Conservation (phyloP, 2,888 invertebrate species). For the Ecliptopera silaceata region DNA sequence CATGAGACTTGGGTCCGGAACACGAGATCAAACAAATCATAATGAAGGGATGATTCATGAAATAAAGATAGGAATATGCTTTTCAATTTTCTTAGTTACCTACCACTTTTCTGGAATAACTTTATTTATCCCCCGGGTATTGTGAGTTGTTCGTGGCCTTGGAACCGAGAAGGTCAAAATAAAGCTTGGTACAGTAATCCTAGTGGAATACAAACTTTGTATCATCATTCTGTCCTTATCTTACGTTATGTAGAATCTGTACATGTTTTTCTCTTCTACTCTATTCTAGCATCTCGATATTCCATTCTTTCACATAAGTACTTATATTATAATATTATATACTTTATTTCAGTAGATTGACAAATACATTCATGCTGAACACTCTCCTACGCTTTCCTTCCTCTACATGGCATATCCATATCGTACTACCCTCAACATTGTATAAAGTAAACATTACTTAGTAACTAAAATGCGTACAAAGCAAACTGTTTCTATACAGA, state of each 20-base stretch:
- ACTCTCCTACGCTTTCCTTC: no score
- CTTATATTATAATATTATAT: no score
- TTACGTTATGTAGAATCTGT: no score
- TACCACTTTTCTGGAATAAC: not conserved
- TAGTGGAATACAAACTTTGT: not conserved
- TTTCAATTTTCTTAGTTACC: slow-evolving; percentile 7
- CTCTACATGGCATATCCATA: no score
- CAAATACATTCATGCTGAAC: no score
- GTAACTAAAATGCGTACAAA: not conserved
- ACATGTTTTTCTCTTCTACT: no score
- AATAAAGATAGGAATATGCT: slow-evolving; percentile 6
- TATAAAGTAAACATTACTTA: no score
- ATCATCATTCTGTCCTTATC: no score
- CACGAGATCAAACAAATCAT: slow-evolving; percentile 37
- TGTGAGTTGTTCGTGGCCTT: not conserved
- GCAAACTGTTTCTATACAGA: not conserved
- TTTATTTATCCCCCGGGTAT: not conserved
- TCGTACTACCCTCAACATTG: no score
- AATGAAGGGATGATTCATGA: slow-evolving; percentile 27
- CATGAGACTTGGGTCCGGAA: slow-evolving; percentile 34
- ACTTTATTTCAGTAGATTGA: no score
- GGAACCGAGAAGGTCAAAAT: not conserved
- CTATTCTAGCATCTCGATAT: no score
- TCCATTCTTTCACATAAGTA: no score
- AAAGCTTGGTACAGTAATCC: not conserved